phyloP scores from a whole-genome alignment of 2,888 invertebrate genomes.

The Hirtodrosophila duncani region DNA sequence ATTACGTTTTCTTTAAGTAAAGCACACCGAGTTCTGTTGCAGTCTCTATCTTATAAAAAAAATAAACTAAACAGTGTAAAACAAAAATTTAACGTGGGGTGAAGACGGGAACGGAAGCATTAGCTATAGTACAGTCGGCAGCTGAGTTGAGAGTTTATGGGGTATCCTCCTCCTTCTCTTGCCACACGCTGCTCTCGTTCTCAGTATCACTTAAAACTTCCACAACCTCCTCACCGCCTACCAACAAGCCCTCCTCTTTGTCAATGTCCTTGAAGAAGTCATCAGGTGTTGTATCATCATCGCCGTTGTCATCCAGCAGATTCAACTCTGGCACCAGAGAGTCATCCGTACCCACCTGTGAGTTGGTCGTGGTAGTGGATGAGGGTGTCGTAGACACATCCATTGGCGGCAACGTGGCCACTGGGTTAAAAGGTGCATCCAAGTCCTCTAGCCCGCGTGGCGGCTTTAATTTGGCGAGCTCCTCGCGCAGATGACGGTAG shows the following conservation, averaged over 20 bases:
- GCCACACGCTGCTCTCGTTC: slow-evolving; percentile 62
- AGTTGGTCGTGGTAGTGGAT: slow-evolving; percentile 30
- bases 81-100: slow-evolving; percentile 39
- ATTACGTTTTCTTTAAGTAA: slow-evolving; percentile 55
- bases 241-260: slow-evolving; percentile 38
- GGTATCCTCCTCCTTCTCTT: slow-evolving; percentile 58
- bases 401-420: slow-evolving; percentile 71
- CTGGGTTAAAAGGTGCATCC: slow-evolving; percentile 81
- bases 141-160: slow-evolving; percentile 29
- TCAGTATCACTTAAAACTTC: slow-evolving; percentile 61
- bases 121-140: neutral
- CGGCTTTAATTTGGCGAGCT: slow-evolving; percentile 88
- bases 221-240: slow-evolving; percentile 51
- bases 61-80: slow-evolving; percentile 53
- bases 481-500: slow-evolving; percentile 90
- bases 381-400: slow-evolving; percentile 56
- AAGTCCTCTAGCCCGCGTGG: slow-evolving; percentile 87
- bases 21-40: slow-evolving; percentile 66
- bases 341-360: slow-evolving; percentile 45
- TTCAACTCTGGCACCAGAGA: slow-evolving; percentile 49
- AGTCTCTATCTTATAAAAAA: slow-evolving; percentile 64
- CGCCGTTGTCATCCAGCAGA: slow-evolving; percentile 40
- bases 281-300: slow-evolving; percentile 39
- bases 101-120: neutral
- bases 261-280: slow-evolving; percentile 44